Conservation (phyloP, 1,140 invertebrate genomes). For the Chironomus striatipennis region DNA sequence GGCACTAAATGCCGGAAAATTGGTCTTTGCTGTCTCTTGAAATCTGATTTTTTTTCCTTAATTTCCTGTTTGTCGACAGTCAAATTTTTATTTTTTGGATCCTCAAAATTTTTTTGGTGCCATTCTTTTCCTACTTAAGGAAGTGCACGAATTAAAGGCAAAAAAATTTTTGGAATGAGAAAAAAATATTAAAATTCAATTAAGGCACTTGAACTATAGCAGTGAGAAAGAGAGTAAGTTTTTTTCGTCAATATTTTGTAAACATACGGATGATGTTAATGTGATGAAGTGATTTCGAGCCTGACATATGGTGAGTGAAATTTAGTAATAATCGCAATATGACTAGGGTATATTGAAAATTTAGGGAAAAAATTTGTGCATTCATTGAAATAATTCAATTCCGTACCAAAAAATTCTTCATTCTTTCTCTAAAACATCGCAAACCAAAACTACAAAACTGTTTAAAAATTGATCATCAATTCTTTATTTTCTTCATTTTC, state of each 20-base stretch:
- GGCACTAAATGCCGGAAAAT: constrained; percentile 18
- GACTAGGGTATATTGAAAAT: too few species aligned
- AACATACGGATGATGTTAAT: constrained; percentile 25
- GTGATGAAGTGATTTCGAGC: too few species aligned
- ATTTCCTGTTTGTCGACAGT: constrained; percentile 7
- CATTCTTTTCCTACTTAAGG: neutral
- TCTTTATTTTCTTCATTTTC: constrained; percentile 27
- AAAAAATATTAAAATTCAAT: constrained; percentile 19
- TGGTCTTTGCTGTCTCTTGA: constrained; percentile 7
- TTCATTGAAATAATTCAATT: too few species aligned
- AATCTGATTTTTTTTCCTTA: constrained; percentile 18
- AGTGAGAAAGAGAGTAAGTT: neutral
- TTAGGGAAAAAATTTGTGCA: too few species aligned
- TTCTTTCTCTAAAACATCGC: too few species aligned
- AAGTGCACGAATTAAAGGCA: neutral
- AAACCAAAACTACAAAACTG: too few species aligned
- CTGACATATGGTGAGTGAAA: too few species aligned
- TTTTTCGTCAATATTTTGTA: neutral
- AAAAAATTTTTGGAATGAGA: neutral
- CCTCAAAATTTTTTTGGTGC: neutral
- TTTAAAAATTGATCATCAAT: neutral
- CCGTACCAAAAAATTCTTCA: too few species aligned
- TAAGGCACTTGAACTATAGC: constrained; percentile 17
- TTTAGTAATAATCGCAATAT: too few species aligned
- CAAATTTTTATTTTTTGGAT: neutral